phyloP scores from a whole-genome alignment of 2,888 invertebrate species.

The Drosophila rubida region DNA sequence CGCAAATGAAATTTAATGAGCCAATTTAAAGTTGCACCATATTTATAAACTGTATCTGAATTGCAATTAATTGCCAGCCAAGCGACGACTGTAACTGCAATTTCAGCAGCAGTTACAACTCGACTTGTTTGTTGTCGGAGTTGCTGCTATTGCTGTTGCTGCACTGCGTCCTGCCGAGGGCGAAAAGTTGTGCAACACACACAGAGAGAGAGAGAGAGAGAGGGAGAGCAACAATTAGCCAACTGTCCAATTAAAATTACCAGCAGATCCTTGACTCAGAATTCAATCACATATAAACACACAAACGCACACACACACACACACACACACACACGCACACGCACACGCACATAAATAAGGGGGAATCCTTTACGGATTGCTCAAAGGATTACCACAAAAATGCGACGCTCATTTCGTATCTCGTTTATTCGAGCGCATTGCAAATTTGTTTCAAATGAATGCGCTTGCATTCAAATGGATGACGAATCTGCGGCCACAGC shows the following conservation, averaged over 20 bases:
- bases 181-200: constrained; percentile 1
- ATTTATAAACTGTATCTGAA: constrained; percentile 74
- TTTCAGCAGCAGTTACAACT: constrained; percentile 6
- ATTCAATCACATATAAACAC: constrained; percentile 9
- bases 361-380: constrained; percentile 17
- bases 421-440: constrained; percentile 49
- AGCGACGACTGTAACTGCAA: constrained; percentile 31
- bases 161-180: constrained; percentile 22
- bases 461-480: constrained; percentile 47
- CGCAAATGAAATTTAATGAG: constrained; percentile 76
- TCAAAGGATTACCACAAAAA: constrained; percentile 48
- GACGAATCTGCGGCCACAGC: constrained; percentile 43
- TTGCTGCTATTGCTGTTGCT: neutral
- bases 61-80: constrained; percentile 63
- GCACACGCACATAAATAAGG: neutral
- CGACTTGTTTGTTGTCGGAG: neutral
- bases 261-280: constrained; percentile 26
- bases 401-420: constrained; percentile 46
- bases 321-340: neutral
- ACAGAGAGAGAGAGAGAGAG: neutral
- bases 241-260: constrained; percentile 25
- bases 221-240: constrained; percentile 12
- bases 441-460: constrained; percentile 53
- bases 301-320: constrained; percentile 1
- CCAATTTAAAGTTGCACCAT: constrained; percentile 73